These are phyloP conservation scores for Eupsittula cactorum DNA, from an alignment of 2,113 vertebrate genomes.

Conservation along the genomic window DNA sequence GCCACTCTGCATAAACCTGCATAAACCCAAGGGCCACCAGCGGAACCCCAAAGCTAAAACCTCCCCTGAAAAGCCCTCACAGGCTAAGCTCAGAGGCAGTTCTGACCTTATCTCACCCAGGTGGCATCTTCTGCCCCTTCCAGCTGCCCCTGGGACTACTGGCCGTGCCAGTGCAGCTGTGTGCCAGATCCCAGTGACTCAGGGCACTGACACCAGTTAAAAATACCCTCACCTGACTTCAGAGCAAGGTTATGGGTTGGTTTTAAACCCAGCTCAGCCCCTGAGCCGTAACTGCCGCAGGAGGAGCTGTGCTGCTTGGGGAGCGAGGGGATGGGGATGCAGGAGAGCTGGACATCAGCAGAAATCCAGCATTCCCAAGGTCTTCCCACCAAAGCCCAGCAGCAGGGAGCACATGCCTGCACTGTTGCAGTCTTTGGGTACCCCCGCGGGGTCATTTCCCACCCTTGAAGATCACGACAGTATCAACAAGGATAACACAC, in stretches of 20 bases:
- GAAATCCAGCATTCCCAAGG: not conserved
- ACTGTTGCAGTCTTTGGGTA: not conserved
- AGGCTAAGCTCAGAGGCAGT: not conserved
- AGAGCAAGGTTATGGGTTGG: not conserved
- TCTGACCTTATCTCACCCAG: accelerated
- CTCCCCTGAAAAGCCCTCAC: no score
- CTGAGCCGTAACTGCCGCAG: accelerated
- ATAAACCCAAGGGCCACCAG: no score
- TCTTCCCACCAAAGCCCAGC: not conserved
- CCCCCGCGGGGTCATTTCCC: accelerated
- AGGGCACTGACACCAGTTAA: not conserved
- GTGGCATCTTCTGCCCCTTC: not conserved
- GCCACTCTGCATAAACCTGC: no score
- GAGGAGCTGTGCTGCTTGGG: not conserved
- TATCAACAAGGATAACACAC: accelerated
- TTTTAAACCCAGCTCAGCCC: not conserved
- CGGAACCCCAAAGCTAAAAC: no score
- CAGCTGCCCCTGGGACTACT: not conserved
- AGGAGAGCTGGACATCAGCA: accelerated
- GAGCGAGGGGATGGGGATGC: not conserved
- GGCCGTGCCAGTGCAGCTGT: not conserved
- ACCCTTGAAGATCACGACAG: not conserved
- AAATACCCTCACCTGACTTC: not conserved
- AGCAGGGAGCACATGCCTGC: not conserved
- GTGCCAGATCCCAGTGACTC: not conserved